Percentiles rank a stretch among this genome's conserved stretches.
These are phyloP conservation scores for Caenorhabditis briggsae DNA, from an alignment of 1,140 invertebrate species.

Conservation along the genomic window DNA sequence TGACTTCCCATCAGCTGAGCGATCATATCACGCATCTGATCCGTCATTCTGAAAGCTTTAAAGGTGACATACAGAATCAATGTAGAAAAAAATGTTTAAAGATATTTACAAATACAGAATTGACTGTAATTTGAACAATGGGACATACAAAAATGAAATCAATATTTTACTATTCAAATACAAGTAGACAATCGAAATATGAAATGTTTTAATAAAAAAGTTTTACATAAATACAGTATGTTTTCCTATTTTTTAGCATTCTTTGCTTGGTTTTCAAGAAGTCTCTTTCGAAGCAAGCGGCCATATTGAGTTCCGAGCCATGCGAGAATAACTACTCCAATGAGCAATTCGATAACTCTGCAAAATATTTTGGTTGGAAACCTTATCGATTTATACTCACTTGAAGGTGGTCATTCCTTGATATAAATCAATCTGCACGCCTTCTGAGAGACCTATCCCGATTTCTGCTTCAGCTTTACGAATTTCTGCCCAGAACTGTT, in stretches of 20 bases:
- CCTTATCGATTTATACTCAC: neutral
- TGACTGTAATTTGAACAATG: neutral
- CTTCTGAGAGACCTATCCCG: constrained; percentile 49
- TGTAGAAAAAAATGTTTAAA: neutral
- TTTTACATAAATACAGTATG: neutral
- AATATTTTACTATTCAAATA: neutral
- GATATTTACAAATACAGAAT: neutral
- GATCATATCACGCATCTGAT: constrained; percentile 77
- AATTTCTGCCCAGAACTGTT: constrained; percentile 58
- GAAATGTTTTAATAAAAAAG: neutral
- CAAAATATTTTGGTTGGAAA: neutral
- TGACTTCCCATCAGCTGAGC: constrained; percentile 72
- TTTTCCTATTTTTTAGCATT: neutral
- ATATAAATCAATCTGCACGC: constrained; percentile 56
- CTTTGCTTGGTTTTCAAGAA: constrained; percentile 50
- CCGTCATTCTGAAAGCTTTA: constrained; percentile 66
- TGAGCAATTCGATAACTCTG: constrained; percentile 57
- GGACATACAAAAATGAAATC: neutral
- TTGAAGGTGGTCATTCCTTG: constrained; percentile 53
- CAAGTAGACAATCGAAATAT: neutral
- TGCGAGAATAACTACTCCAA: constrained; percentile 56
- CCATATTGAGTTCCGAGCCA: constrained; percentile 59
- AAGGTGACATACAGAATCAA: neutral
- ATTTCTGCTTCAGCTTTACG: constrained; percentile 51
- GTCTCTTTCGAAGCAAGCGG: constrained; percentile 47